phyloP scores from a whole-genome alignment of 1,140 invertebrate genomes.

The Philotrypesis tridentata region DNA sequence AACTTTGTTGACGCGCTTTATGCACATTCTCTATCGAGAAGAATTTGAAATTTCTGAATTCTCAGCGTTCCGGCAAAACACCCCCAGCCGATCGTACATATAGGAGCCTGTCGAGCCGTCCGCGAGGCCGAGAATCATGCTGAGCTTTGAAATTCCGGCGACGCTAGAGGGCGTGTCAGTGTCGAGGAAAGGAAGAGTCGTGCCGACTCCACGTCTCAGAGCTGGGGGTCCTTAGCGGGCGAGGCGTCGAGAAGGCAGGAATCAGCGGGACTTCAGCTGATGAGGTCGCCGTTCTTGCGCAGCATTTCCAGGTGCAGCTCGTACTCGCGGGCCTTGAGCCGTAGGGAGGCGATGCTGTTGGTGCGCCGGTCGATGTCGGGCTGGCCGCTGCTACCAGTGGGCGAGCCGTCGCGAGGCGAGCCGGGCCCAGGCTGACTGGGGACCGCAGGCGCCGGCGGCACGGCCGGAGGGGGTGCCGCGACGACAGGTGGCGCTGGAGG shows the following conservation, averaged over 20 bases:
- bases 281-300: constrained; percentile 86
- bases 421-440: constrained; percentile 42
- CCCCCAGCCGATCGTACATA: too few species aligned
- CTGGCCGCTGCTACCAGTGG: constrained; percentile 67
- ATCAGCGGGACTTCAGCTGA: constrained; percentile 76
- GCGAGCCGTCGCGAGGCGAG: constrained; percentile 58
- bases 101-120: too few species aligned
- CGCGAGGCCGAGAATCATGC: background rate
- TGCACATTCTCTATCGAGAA: too few species aligned
- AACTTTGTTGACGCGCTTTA: too few species aligned
- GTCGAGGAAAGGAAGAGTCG: background rate
- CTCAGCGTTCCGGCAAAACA: too few species aligned
- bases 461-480: constrained; percentile 56
- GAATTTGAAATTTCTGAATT: too few species aligned
- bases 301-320: constrained; percentile 89
- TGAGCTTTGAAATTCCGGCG: background rate
- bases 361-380: constrained; percentile 86
- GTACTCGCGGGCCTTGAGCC: constrained; percentile 94
- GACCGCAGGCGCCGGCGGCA: constrained; percentile 68
- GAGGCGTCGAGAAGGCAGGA: background rate
- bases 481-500: constrained; percentile 52
- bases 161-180: background rate
- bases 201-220: background rate
- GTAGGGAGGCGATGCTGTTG: constrained; percentile 91
- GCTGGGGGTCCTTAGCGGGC: background rate